Evolutionary conservation across 2,113 vertebrate genomes (phyloP).

Genomic region (Sarotherodon lohbergeri): DNA sequence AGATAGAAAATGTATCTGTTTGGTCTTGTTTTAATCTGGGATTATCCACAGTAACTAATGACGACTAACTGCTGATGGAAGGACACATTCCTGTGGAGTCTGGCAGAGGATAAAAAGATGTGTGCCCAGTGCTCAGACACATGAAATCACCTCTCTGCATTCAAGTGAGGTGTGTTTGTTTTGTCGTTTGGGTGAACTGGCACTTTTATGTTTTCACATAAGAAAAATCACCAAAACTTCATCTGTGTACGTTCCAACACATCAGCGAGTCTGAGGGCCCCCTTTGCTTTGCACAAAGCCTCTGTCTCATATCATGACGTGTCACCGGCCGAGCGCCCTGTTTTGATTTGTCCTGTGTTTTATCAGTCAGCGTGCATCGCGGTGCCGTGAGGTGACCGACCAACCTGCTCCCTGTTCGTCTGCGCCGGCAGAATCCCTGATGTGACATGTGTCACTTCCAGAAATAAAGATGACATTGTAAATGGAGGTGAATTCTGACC

Average conservation of each 20-base stretch:
- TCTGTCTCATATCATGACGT: not conserved
- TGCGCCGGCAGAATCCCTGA: not conserved
- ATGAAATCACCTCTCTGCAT: not conserved
- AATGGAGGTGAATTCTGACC: not conserved
- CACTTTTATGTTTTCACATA: not conserved
- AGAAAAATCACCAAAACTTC: not conserved
- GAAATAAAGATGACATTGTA: not conserved
- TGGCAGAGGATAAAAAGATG: not conserved
- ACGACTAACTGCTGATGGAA: not conserved
- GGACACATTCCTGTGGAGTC: not conserved
- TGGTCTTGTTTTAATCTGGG: not conserved
- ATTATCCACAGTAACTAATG: not conserved
- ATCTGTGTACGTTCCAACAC: not conserved
- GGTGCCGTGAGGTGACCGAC: conserved; percentile 1
- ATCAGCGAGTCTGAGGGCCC: not conserved
- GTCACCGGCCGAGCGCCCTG: not conserved
- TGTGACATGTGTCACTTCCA: conserved; percentile 8
- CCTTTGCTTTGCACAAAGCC: not conserved
- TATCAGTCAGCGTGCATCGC: not conserved
- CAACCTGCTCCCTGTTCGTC: not conserved
- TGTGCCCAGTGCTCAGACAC: not conserved
- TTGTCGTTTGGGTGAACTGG: not conserved
- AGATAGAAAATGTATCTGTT: not conserved
- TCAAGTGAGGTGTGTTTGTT: not conserved
- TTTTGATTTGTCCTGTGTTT: not conserved